Evolutionary conservation across 1,140 invertebrate genomes (phyloP), one percentile per base, ranked within the genome.

Genomic region (Nasonia giraulti): DNA sequence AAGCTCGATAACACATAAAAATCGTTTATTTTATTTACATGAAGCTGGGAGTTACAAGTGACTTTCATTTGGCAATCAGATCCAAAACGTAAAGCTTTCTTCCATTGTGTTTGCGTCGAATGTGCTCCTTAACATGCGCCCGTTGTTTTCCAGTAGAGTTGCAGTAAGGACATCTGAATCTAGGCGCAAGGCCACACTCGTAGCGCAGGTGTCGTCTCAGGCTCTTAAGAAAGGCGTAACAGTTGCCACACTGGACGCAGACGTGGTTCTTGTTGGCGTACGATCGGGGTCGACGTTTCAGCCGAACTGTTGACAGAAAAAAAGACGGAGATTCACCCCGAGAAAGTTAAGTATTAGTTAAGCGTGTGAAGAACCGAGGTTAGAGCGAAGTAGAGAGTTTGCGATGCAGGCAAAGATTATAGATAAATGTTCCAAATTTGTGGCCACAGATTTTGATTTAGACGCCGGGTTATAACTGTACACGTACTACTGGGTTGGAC

Each of bases 151-250:
- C 90, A 20, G 87, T 90, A 37, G 91, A 88, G n/a, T 89, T 82
- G 84, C 93, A 94, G 82, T 91, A 88, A 11, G 91, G 92, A 87
- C 94, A 95, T 66, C 92, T 91, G 86, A 94, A 93, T 85, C 92
- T 90, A 8, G 94, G 94, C 79, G 94, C 93, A 10, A 93, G 91
- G 7, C 94, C 94, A 82, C 94, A 94, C 85, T 94, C 92, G 27
- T 87, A 89, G 47, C 87, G 87, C 66, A 85, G 82, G 33, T 89
- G 88, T 0, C 88, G 87, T 17, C 85, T 87, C 12, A 86, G 85
- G 68, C 87, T 89, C 14, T 77, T 44, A 0, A 73, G 47, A 10
- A 77, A 76, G 5, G 37, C 74, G 37, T 76, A 83, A 4, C 27
- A 14, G 20, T 83, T 75, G 11, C 74, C 73, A n/a, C 81, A 83